Evolutionary conservation across 2,888 invertebrate genomes (phyloP).

Genomic region (Hirtodrosophila trivittata): DNA sequence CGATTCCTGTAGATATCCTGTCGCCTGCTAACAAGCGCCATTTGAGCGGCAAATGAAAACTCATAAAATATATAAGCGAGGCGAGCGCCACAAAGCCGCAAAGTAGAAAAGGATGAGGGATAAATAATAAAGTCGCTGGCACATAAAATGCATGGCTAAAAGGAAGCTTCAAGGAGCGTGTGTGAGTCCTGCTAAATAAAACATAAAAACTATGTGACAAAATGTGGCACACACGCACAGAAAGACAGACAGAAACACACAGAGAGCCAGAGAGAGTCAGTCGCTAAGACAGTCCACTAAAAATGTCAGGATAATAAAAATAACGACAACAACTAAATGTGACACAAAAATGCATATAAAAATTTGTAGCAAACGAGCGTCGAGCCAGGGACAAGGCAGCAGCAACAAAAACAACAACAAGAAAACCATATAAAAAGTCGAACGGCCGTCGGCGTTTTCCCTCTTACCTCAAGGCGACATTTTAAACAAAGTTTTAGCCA

Average conservation of each 20-base stretch:
- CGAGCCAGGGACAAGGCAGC: constrained; percentile 18
- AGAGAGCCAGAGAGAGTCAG: neutral
- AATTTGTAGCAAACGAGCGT: constrained; percentile 39
- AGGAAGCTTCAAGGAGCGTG: constrained; percentile 20
- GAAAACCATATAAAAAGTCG: constrained; percentile 41
- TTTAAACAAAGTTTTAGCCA: constrained; percentile 17
- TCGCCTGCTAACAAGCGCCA: constrained; percentile 52
- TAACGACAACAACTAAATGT: constrained; percentile 66
- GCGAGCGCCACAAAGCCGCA: constrained; percentile 25
- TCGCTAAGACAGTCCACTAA: constrained; percentile 46
- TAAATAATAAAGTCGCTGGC: constrained; percentile 31
- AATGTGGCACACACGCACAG: constrained; percentile 51
- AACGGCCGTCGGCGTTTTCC: constrained; percentile 3
- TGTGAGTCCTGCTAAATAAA: constrained; percentile 64
- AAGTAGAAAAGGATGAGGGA: constrained; percentile 28
- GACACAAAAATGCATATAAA: constrained; percentile 67
- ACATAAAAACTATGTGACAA: constrained; percentile 79
- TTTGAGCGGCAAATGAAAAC: constrained; percentile 56
- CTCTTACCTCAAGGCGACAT: neutral
- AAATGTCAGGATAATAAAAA: constrained; percentile 72
- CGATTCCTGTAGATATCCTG: constrained; percentile 11
- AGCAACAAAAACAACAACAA: constrained; percentile 16
- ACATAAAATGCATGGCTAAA: constrained; percentile 49
- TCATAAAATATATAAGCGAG: constrained; percentile 53
- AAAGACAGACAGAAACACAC: neutral